Evolutionary conservation across 2,888 invertebrate genomes (phyloP).

Genomic region (Heliconius sara): DNA sequence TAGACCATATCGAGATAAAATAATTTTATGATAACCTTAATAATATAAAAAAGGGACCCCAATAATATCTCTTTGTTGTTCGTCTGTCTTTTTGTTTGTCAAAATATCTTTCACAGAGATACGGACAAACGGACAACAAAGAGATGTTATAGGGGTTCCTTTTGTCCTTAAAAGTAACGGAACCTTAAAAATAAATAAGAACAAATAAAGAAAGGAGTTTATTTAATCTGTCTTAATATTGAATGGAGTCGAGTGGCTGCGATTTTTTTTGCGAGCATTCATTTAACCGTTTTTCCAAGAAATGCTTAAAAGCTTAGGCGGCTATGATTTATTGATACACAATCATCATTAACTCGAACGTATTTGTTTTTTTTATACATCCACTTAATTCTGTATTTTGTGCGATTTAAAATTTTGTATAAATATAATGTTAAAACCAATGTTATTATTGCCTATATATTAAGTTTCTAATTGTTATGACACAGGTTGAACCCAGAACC

Average conservation of each 20-base stretch:
- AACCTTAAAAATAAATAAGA: neutral
- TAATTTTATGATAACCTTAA: conserved; percentile 7
- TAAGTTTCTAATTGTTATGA: no score
- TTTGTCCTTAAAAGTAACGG: no score
- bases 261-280: neutral
- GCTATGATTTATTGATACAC: neutral
- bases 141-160: no score
- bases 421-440: no score
- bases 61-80: no score
- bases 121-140: no score
- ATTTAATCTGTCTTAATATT: neutral
- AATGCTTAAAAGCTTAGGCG: neutral
- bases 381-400: neutral
- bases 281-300: neutral
- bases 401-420: neutral
- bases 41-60: neutral
- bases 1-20: conserved; percentile 12
- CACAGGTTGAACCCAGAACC: neutral
- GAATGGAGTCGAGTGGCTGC: neutral
- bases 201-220: neutral
- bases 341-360: neutral
- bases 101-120: no score
- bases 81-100: no score
- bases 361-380: neutral
- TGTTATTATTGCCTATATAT: no score